Evolutionary conservation across 2,888 invertebrate species (phyloP).

Genomic region (Pristionchus entomophagus): DNA sequence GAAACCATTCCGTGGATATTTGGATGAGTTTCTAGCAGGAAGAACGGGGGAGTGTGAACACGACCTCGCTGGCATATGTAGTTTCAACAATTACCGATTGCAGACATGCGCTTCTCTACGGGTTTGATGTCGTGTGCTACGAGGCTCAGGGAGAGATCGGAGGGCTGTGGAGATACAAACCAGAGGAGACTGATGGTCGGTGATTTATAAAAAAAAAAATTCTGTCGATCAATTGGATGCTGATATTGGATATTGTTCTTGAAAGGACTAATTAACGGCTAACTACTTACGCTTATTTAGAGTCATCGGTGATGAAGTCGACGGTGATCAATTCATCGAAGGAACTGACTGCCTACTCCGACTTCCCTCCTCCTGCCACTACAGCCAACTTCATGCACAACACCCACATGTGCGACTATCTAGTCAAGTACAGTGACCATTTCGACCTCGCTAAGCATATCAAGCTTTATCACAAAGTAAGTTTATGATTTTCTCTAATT

Average conservation of each 20-base stretch:
- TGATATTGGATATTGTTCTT: neutral
- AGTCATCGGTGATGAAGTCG: slow-evolving; percentile 75
- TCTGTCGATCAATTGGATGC: neutral
- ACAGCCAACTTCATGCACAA: slow-evolving; percentile 71
- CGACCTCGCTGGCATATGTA: neutral
- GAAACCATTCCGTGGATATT: too few relatives aligned
- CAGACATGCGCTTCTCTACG: slow-evolving; percentile 68
- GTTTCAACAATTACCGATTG: neutral
- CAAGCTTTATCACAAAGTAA: slow-evolving; percentile 51
- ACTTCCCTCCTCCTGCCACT: slow-evolving; percentile 78
- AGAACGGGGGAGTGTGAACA: too few relatives aligned
- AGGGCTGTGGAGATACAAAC: slow-evolving; percentile 73
- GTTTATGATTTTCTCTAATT: neutral
- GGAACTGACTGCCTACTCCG: slow-evolving; percentile 76
- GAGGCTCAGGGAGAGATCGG: slow-evolving; percentile 74
- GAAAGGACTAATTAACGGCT: neutral
- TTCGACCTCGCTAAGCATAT: slow-evolving; percentile 49
- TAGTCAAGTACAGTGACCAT: slow-evolving; percentile 53
- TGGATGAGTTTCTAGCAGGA: neutral
- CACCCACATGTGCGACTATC: slow-evolving; percentile 56
- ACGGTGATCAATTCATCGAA: slow-evolving; percentile 77
- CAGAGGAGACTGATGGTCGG: slow-evolving; percentile 51
- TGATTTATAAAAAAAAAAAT: neutral
- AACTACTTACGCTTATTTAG: slow-evolving; percentile 51
- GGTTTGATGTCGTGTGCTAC: slow-evolving; percentile 71